These are phyloP conservation scores for Hippocampus zosterae DNA, from an alignment of 2,113 vertebrate genomes.

Conservation along the genomic window DNA sequence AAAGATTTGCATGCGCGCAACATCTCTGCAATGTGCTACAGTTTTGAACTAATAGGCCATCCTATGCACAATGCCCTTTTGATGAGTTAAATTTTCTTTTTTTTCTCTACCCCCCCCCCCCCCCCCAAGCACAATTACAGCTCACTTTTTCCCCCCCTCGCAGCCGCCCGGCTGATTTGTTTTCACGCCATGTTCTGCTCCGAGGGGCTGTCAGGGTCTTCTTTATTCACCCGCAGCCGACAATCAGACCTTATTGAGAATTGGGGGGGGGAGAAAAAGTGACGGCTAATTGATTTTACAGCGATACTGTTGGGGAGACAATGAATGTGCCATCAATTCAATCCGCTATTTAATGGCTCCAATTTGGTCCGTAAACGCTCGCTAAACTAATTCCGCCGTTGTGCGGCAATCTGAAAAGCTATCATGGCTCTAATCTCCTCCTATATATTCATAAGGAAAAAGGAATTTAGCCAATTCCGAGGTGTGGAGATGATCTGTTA, in stretches of 20 bases:
- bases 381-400: conserved; percentile 99
- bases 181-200: conserved; percentile 69
- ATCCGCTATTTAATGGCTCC: conserved; percentile 99
- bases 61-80: conserved; percentile 60
- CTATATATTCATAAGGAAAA: conserved; percentile 99
- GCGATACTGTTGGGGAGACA: conserved; percentile 99
- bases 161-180: conserved; percentile 62
- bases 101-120: conserved; percentile 24
- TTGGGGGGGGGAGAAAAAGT: conserved; percentile 78
- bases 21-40: conserved; percentile 53
- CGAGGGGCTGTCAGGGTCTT: conserved; percentile 83
- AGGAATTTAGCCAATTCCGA: conserved; percentile 99
- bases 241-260: conserved; percentile 97
- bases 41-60: conserved; percentile 67
- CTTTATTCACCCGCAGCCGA: conserved; percentile 85
- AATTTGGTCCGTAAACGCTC: conserved; percentile 99
- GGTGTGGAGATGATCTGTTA: conserved; percentile 99
- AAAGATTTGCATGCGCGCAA: conserved; percentile 43
- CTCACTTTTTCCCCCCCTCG: conserved; percentile 52
- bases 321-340: conserved; percentile 99
- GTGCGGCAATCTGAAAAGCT: conserved; percentile 99
- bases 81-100: conserved; percentile 53
- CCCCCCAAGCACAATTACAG: conserved; percentile 66
- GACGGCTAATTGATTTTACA: conserved; percentile 99
- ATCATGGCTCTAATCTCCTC: conserved; percentile 99